Base-by-base conservation (phyloP, 2,888 invertebrate species). In the Pyrochroa serraticornis region DNA sequence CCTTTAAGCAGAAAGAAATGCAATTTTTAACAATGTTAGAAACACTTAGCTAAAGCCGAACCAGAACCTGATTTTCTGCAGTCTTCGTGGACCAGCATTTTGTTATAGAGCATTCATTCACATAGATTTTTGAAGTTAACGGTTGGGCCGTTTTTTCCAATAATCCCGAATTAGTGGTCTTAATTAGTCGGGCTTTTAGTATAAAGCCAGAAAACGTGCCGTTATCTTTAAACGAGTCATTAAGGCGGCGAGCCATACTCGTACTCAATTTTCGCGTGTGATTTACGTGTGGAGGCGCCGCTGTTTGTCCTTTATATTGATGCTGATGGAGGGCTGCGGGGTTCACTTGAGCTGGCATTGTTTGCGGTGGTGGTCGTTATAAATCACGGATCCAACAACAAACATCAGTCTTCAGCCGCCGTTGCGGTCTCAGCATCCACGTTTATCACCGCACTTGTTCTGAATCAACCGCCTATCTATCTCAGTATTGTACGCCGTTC, bases 391-490 rank as follows among this genome's bases (percentile, higher is more conserved):
- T 74, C 71, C 74, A 75, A 76, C 76, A 76, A 77, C 76, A 76
- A 76, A 74, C 75, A 76, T 75, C 75, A 74, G 73, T 76, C 75
- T 75, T 76, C 66, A 67, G 71, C 71, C 71, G 71, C 74, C 71
- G 71, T 69, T 73, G 75, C 71, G 76, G 77, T 74, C 72, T 72
- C 72, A 72, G 70, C 74, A 73, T 75, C 71, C 75, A 69, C 75
- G 77, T 78, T 77, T 77, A 78, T 78, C 77, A 77, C 77, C 76
- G 74, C 75, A 73, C 76, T 76, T 74, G 77, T 76, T 76, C 71
- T 67, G 74, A 73, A 75, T 76, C 76, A 75, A 75, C 76, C 77
- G 73, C 73, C 77, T 70, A 78, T 77, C 74, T 73, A 75, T 77
- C 77, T 75, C 65, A 60, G 64, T 58, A 68, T 66, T 66, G 63